Evolutionary conservation across 2,113 vertebrate species (phyloP).

Genomic region (Pelmatolapia mariae): DNA sequence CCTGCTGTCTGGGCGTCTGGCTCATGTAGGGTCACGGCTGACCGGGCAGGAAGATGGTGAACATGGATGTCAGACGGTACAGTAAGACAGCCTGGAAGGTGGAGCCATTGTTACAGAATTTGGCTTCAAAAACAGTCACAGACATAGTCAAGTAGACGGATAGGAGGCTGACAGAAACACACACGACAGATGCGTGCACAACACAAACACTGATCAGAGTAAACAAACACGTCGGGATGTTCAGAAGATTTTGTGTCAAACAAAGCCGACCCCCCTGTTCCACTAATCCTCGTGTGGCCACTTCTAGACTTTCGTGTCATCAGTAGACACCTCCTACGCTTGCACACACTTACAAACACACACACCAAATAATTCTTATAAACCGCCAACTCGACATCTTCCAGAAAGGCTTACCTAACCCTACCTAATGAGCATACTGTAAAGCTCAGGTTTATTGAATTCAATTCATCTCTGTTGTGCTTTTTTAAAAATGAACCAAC

Average conservation of each 20-base stretch:
- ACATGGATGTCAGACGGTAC: not conserved
- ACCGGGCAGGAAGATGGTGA: not conserved
- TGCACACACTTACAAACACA: not conserved
- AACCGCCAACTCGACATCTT: not conserved
- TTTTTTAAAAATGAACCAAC: not conserved
- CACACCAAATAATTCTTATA: not conserved
- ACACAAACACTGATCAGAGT: constrained; percentile 16
- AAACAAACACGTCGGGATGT: constrained; percentile 42
- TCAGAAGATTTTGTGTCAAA: constrained; percentile 36
- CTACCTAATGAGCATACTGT: not conserved
- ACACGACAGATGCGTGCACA: constrained; percentile 1
- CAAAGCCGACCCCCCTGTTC: not conserved
- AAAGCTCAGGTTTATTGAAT: not conserved
- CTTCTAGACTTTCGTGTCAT: not conserved
- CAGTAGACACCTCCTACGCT: not conserved
- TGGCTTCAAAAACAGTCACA: not conserved
- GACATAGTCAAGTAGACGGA: not conserved
- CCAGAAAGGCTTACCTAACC: not conserved
- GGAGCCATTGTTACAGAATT: not conserved
- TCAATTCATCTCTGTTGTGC: not conserved
- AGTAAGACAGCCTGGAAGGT: not conserved
- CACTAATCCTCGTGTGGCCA: constrained; percentile 1
- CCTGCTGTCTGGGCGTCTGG: not conserved
- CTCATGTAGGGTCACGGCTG: constrained; percentile 12
- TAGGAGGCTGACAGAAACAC: constrained; percentile 14